phyloP scores from a whole-genome alignment of 2,797 vertebrate genomes.

The Echeneis naucrates region DNA sequence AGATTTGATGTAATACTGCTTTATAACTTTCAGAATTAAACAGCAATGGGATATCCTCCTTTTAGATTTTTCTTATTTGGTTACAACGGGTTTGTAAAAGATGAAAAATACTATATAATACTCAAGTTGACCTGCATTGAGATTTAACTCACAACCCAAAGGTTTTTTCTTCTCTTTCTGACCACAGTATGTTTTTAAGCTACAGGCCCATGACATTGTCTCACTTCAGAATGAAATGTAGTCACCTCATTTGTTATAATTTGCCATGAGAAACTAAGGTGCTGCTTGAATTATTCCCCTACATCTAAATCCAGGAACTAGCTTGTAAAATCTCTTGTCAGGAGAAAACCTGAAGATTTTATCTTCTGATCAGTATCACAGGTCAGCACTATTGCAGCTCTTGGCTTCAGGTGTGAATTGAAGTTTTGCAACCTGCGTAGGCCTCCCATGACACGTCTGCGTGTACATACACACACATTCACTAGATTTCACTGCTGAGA shows the following conservation, averaged over 20 bases:
- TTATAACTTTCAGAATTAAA: conserved; percentile 33
- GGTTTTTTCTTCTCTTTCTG: conserved; percentile 52
- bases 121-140: conserved; percentile 42
- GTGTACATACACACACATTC: not conserved
- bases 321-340: conserved; percentile 36
- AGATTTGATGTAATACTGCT: conserved; percentile 34
- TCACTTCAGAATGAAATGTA: conserved; percentile 68
- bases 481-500: conserved; percentile 76
- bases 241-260: conserved; percentile 80
- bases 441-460: conserved; percentile 9
- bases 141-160: conserved; percentile 45
- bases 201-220: conserved; percentile 72
- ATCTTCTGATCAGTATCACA: conserved; percentile 21
- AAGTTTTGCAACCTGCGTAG: conserved; percentile 41
- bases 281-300: conserved; percentile 69
- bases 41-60: conserved; percentile 27
- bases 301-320: conserved; percentile 43
- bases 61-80: conserved; percentile 29
- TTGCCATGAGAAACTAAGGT: conserved; percentile 72
- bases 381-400: conserved; percentile 30
- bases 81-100: conserved; percentile 12
- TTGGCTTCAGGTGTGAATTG: conserved; percentile 54
- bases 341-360: conserved; percentile 35
- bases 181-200: conserved; percentile 69
- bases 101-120: not conserved